Percentiles rank a stretch among this genome's conserved stretches.
Evolutionary conservation across 2,888 invertebrate genomes (phyloP).

Genomic region (Calameuta pallipes): DNA sequence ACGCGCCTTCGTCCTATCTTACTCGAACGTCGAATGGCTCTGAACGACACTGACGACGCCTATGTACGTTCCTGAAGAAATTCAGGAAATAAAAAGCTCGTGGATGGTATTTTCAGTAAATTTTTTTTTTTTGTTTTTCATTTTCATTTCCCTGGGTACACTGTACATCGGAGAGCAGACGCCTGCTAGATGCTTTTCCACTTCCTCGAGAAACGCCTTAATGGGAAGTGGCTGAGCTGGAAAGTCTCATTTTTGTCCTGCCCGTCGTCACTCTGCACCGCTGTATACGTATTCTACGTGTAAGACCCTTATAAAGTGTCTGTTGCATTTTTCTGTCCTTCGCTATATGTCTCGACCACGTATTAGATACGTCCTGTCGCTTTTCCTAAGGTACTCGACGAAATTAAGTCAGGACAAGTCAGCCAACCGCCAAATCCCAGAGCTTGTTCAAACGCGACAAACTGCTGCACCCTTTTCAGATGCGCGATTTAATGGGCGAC

Average conservation of each 20-base stretch:
- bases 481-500: background rate
- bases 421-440: background rate
- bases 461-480: background rate
- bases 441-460: background rate
- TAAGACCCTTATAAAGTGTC: background rate
- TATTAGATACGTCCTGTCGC: background rate
- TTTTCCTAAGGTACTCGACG: background rate
- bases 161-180: no score
- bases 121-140: no score
- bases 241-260: background rate
- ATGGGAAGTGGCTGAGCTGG: background rate
- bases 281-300: background rate
- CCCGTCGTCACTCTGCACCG: background rate
- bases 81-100: no score
- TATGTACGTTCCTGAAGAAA: no score
- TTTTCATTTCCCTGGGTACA: no score
- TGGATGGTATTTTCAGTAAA: no score
- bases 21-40: no score
- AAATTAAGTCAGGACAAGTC: background rate
- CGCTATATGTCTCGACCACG: background rate
- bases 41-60: no score
- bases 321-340: background rate
- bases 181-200: no score
- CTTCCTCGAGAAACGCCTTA: no score
- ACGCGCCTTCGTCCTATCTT: no score